Evolutionary conservation across 2,888 invertebrate genomes (phyloP).

Genomic region (Ophioninae sp.): DNA sequence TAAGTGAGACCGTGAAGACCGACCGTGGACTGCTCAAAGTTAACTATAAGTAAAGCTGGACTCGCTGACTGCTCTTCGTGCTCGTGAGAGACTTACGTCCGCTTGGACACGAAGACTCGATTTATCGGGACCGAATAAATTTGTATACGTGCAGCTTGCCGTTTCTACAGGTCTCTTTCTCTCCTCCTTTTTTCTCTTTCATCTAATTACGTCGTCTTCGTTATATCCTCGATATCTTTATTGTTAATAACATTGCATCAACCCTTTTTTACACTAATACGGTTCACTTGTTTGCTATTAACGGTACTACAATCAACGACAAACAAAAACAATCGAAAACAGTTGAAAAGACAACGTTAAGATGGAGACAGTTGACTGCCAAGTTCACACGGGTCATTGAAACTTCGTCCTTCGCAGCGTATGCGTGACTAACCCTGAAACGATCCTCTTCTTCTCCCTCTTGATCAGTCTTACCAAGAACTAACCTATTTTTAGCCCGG

Average conservation of each 20-base stretch:
- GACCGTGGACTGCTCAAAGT: slow-evolving; percentile 31
- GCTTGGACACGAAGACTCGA: slow-evolving; percentile 52
- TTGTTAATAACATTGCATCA: too few species aligned
- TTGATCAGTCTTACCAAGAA: background rate
- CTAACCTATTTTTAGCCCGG: slow-evolving; percentile 3
- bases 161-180: slow-evolving; percentile 24
- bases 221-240: too few species aligned
- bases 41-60: background rate
- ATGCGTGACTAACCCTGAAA: background rate
- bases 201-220: too few species aligned
- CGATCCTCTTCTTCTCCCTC: background rate
- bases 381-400: background rate
- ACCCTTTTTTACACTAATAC: too few species aligned
- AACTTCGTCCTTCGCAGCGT: slow-evolving; percentile 14
- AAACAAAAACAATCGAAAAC: slow-evolving; percentile 21
- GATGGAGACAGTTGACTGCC: background rate
- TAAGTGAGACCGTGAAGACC: slow-evolving; percentile 9
- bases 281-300: too few species aligned
- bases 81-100: slow-evolving; percentile 51
- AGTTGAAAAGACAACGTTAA: slow-evolving; percentile 18
- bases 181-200: slow-evolving; percentile 28
- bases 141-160: slow-evolving; percentile 55
- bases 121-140: slow-evolving; percentile 62
- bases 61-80: slow-evolving; percentile 5
- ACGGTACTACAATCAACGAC: too few species aligned